Base-by-base conservation (phyloP, 2,888 invertebrate species). In the Blastobasis adustella region DNA sequence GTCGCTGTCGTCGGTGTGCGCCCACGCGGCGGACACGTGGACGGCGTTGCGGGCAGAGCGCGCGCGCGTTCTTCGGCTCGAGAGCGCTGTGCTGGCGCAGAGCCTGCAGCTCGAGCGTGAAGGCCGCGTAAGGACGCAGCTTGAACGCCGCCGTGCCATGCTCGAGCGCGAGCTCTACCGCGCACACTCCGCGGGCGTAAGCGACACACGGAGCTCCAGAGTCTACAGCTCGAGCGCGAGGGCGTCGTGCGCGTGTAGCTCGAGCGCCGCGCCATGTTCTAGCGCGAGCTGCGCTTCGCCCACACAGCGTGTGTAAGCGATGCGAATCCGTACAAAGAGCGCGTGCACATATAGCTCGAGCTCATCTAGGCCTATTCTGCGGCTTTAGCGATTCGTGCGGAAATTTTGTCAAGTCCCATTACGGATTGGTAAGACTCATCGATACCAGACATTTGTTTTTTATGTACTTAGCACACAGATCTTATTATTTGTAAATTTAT, bases 31-130 rank as follows among this genome's bases (percentile, higher is more conserved):
- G 4, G 79, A 82, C 10, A 82, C 82, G 5, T 87, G 86, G 85
- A 71, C 81, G 0, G 82, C 86, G 1, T 56, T 88, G 50, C 72
- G 79, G 0, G 71, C 73, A 5, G 88, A 89, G 62, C 67, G 89
- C 3, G 74, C 79, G 42, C 82, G 83, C 4, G 83, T 86, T 39
- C 65, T 83, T 5, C 71, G 73, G 5, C 66, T 88, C 48, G 87
- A 88, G 65, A 76, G 80, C 46, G 80, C 83, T 0, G 78, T 88
- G 52, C 61, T 83, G 10, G 73, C 81, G 38, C 86, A 87, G 63
- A 78, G 72, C 54, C 54, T 79, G 49, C 85, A 86, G 58, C 60
- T 85, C 47, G 80, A 85, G 54, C 74, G 83, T 10, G 85, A 85
- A 58, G 76, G 71, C 4, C 71, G 77, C 51, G 80, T 82, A 48